A percentile compares a stretch with the other conserved stretches of the same genome.
Evolutionary conservation across 1,140 invertebrate species (phyloP).

Genomic region (Nephila pilipes): DNA sequence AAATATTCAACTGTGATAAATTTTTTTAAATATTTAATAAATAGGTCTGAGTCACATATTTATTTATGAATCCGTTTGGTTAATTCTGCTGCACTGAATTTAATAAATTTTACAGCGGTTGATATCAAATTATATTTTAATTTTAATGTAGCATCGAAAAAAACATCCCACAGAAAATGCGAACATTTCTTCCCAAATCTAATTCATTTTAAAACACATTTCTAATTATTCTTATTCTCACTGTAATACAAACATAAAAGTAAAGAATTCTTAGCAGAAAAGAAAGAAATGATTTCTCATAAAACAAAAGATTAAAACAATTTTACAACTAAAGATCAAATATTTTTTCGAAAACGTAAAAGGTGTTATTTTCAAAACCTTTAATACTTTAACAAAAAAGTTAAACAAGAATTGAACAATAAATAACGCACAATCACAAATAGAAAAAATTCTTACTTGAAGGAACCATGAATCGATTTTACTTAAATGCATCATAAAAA

Average conservation of each 20-base stretch:
- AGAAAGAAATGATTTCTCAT: neutral
- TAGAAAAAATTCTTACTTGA: neutral
- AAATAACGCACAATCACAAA: conserved; percentile 33
- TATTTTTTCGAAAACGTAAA: neutral
- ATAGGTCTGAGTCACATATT: too few species aligned
- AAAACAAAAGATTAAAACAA: neutral
- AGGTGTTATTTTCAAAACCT: conserved; percentile 22
- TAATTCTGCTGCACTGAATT: too few species aligned
- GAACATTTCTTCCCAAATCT: neutral
- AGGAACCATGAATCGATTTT: conserved; percentile 29
- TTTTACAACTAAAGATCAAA: neutral
- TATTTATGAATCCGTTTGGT: too few species aligned
- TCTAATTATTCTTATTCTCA: neutral
- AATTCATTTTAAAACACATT: neutral
- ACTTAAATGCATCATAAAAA: conserved; percentile 56
- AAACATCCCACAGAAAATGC: too few species aligned
- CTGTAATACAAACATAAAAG: neutral
- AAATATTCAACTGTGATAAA: too few species aligned
- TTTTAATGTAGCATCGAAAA: too few species aligned
- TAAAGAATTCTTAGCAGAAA: neutral
- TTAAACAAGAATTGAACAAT: conserved; percentile 31
- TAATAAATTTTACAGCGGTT: too few species aligned
- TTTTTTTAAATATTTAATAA: too few species aligned
- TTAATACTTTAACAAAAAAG: neutral
- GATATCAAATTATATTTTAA: too few species aligned